Percentiles rank a stretch among this genome's conserved stretches.
Conservation (phyloP, 2,113 vertebrate genomes). For the Egretta garzetta region DNA sequence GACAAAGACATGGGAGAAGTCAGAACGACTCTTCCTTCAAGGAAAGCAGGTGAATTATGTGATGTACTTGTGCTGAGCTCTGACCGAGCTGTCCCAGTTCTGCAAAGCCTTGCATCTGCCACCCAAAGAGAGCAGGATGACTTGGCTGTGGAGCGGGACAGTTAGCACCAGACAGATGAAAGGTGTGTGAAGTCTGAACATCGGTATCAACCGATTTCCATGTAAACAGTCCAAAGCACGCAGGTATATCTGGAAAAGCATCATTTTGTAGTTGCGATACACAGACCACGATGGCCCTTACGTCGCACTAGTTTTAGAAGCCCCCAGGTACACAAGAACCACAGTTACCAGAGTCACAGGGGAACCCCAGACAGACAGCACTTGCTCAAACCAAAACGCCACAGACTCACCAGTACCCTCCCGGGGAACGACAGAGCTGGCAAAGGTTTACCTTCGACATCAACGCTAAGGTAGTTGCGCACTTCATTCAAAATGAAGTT, state of each 20-base stretch:
- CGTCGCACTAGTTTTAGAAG: accelerated
- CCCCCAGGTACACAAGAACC: accelerated
- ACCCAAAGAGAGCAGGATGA: neutral
- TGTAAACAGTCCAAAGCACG: accelerated
- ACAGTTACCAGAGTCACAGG: accelerated
- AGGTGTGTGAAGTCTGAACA: neutral
- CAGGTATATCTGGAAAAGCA: neutral
- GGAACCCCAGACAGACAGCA: neutral
- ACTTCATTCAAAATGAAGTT: conserved; percentile 94
- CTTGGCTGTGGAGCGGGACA: neutral
- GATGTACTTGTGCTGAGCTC: too few species aligned
- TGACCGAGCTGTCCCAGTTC: accelerated
- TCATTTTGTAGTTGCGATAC: accelerated
- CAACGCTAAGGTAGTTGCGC: conserved; percentile 90
- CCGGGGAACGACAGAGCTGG: too few species aligned
- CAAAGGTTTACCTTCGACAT: conserved; percentile 86
- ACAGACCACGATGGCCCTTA: accelerated
- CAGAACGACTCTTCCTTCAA: neutral
- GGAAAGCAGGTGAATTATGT: neutral
- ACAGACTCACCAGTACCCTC: accelerated
- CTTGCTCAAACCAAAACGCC: accelerated
- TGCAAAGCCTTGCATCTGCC: neutral
- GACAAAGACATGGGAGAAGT: accelerated
- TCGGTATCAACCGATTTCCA: accelerated
- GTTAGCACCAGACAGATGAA: accelerated